Percentiles rank a stretch among this genome's conserved stretches.
phyloP scores from a whole-genome alignment of 2,797 vertebrate species.

The Benthosema pterotum region DNA sequence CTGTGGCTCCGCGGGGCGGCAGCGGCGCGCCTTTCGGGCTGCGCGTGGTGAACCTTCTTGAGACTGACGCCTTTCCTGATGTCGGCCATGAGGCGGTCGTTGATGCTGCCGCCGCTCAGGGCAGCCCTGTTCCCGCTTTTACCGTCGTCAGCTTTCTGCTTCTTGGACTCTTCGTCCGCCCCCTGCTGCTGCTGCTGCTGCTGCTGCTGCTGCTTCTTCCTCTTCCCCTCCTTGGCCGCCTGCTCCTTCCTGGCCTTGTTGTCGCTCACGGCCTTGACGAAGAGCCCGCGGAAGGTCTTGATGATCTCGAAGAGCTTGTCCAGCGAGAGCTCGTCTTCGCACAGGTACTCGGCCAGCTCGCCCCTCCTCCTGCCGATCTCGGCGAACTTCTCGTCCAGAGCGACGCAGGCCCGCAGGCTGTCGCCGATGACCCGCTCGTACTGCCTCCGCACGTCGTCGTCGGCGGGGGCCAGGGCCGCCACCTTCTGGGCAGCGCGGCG shows the following conservation, averaged over 20 bases:
- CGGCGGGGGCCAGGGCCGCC: too few relatives aligned
- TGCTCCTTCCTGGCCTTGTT: constrained; percentile 93
- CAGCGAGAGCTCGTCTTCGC: constrained; percentile 91
- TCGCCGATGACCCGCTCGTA: constrained; percentile 84
- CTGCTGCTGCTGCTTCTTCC: constrained; percentile 93
- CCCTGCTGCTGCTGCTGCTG: too few relatives aligned
- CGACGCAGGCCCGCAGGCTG: constrained; percentile 74
- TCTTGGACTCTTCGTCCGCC: constrained; percentile 91
- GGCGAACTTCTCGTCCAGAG: constrained; percentile 79
- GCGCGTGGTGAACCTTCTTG: constrained; percentile 91
- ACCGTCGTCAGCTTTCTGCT: constrained; percentile 90
- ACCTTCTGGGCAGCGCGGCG: constrained; percentile 80
- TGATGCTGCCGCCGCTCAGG: constrained; percentile 89
- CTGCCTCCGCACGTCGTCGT: constrained; percentile 85
- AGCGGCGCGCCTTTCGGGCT: constrained; percentile 75
- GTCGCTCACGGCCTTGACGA: constrained; percentile 91
- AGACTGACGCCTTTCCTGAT: constrained; percentile 95
- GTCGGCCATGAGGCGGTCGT: constrained; percentile 93
- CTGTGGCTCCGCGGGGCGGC: constrained; percentile 2
- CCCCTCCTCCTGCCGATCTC: constrained; percentile 80
- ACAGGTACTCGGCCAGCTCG: constrained; percentile 90
- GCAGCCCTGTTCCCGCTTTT: constrained; percentile 91
- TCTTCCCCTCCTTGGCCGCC: constrained; percentile 90
- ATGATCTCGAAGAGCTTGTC: constrained; percentile 91
- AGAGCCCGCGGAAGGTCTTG: constrained; percentile 89